phyloP scores from a whole-genome alignment of 2,888 invertebrate species.

The Tricholauxania praeusta region DNA sequence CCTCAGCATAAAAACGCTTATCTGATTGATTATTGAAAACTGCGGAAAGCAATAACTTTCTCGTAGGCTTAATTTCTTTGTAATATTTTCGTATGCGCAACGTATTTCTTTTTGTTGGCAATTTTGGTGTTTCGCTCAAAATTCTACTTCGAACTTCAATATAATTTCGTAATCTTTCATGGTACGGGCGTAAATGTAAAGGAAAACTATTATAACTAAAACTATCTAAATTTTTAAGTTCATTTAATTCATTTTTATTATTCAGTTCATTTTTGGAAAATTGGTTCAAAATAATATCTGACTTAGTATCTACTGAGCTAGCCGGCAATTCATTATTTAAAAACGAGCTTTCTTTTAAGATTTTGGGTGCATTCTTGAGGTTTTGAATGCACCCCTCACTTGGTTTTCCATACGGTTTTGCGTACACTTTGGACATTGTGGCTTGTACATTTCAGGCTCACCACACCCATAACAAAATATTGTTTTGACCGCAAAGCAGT shows the following conservation, averaged over 20 bases:
- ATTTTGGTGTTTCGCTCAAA: background rate
- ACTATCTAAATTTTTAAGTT: background rate
- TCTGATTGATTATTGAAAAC: background rate
- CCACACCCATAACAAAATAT: slow-evolving; percentile 13
- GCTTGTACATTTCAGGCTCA: background rate
- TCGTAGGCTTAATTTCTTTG: background rate
- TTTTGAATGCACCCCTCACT: background rate
- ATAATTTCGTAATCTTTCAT: slow-evolving; percentile 16
- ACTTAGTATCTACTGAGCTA: slow-evolving; percentile 1
- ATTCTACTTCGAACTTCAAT: background rate
- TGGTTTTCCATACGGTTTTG: background rate
- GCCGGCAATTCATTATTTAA: background rate
- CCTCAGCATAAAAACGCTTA: background rate
- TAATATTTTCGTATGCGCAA: background rate
- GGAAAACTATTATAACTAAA: background rate
- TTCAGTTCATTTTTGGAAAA: background rate
- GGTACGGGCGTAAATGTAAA: background rate
- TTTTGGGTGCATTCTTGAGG: background rate
- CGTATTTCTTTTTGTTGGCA: background rate
- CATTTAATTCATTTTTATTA: background rate
- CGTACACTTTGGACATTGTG: background rate
- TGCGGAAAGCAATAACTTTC: background rate
- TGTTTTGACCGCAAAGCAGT: background rate
- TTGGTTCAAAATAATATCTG: background rate
- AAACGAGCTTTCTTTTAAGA: background rate